These are phyloP conservation scores for Aleiodes alternator DNA, from an alignment of 2,888 invertebrate species.

Conservation along the genomic window DNA sequence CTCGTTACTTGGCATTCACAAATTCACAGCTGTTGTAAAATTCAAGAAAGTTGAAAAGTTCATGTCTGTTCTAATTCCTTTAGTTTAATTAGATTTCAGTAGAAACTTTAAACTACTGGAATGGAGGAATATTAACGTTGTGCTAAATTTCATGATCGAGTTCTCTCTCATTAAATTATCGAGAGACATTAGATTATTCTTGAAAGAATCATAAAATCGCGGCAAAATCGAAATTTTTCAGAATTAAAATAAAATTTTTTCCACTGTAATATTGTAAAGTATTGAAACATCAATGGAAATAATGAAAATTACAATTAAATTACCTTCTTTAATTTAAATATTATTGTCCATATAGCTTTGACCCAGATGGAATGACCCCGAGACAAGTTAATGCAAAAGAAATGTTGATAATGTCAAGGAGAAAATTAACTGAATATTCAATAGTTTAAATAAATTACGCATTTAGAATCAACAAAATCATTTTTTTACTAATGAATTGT, in stretches of 20 bases:
- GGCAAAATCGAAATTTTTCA: no score
- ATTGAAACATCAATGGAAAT: no score
- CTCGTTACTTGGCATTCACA: background rate
- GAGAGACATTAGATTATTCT: no score
- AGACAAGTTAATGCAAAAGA: background rate
- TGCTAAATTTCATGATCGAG: no score
- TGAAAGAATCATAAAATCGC: no score
- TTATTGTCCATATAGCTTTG: slow-evolving; percentile 5
- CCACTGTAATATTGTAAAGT: no score
- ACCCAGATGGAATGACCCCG: slow-evolving; percentile 17
- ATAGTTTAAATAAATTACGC: slow-evolving; percentile 1
- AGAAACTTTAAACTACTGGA: background rate
- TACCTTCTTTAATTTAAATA: slow-evolving; percentile 10
- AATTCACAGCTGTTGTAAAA: slow-evolving; percentile 7
- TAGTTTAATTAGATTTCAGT: slow-evolving; percentile 20
- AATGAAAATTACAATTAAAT: background rate
- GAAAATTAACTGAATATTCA: slow-evolving; percentile 11
- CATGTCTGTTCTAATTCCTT: background rate
- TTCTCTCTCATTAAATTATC: background rate
- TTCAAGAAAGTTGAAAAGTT: slow-evolving; percentile 25
- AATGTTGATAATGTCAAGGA: slow-evolving; percentile 16
- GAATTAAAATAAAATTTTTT: no score
- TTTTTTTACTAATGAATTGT: background rate
- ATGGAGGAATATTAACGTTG: background rate
- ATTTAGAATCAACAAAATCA: background rate